phyloP scores from a whole-genome alignment of 2,113 vertebrate genomes.

The Centropus bengalensis region DNA sequence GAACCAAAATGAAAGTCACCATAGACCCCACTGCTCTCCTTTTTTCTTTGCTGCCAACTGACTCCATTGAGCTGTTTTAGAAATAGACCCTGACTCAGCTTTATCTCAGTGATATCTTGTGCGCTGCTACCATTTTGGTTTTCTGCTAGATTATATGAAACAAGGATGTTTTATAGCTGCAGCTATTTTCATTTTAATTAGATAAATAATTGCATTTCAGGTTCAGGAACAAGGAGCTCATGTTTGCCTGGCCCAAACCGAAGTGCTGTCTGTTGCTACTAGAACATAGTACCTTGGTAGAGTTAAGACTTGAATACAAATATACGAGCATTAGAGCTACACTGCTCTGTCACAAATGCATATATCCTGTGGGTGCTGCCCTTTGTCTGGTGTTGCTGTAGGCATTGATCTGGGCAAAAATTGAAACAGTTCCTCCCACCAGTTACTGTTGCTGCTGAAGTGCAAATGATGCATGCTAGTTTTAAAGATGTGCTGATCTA shows the following conservation, averaged over 20 bases:
- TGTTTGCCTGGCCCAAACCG: not conserved
- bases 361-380: conserved; percentile 9
- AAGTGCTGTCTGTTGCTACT: not conserved
- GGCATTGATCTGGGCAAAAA: not conserved
- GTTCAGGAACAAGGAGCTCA: not conserved
- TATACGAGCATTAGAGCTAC: not conserved
- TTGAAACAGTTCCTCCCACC: not conserved
- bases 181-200: not conserved
- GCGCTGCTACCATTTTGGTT: not conserved
- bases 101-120: not conserved
- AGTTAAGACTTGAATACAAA: not conserved
- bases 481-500: not conserved
- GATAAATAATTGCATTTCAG: not conserved
- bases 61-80: not conserved
- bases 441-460: not conserved
- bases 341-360: conserved; percentile 14
- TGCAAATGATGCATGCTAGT: not conserved
- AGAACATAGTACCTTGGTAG: not conserved
- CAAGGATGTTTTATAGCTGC: not conserved
- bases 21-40: not conserved
- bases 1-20: not conserved
- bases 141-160: not conserved
- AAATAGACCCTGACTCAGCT: not conserved
- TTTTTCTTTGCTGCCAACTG: not conserved
- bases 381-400: conserved; percentile 5